Evolutionary conservation across 2,888 invertebrate genomes (phyloP).

Genomic region (Glaucopsyche alexis): DNA sequence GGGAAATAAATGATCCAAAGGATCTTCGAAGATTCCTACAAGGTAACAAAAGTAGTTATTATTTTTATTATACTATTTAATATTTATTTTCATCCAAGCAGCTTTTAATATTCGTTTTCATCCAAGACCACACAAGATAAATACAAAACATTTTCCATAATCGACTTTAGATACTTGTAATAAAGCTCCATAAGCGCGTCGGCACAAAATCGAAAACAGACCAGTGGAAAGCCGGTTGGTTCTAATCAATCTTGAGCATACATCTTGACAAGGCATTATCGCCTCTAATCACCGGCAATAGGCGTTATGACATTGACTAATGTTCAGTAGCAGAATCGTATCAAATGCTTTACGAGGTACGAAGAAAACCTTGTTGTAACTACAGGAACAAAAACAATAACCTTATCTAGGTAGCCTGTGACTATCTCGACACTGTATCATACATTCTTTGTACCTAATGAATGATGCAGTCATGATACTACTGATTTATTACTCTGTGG

Average conservation of each 20-base stretch:
- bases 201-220: conserved; percentile 46
- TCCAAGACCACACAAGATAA: conserved; percentile 38
- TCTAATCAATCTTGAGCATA: conserved; percentile 49
- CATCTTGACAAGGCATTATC: conserved; percentile 40
- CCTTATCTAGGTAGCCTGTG: conserved; percentile 1
- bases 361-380: conserved; percentile 14
- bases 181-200: conserved; percentile 35
- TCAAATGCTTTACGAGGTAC: conserved; percentile 1
- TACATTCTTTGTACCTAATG: neutral
- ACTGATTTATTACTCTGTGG: neutral
- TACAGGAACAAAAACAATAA: neutral
- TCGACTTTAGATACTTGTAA: conserved; percentile 30
- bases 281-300: conserved; percentile 39
- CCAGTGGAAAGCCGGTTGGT: conserved; percentile 51
- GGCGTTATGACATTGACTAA: conserved; percentile 38
- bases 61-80: too few species aligned
- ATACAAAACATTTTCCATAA: conserved; percentile 32
- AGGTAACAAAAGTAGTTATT: too few species aligned
- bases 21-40: too few species aligned
- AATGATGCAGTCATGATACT: neutral
- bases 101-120: conserved; percentile 30
- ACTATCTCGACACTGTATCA: conserved; percentile 19
- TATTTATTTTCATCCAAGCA: too few species aligned
- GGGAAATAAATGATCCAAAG: too few species aligned
- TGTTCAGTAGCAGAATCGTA: conserved; percentile 30